Evolutionary conservation across 2,797 vertebrate genomes (phyloP), one percentile per base, ranked within the genome.

Genomic region (Sebastes variabilis): DNA sequence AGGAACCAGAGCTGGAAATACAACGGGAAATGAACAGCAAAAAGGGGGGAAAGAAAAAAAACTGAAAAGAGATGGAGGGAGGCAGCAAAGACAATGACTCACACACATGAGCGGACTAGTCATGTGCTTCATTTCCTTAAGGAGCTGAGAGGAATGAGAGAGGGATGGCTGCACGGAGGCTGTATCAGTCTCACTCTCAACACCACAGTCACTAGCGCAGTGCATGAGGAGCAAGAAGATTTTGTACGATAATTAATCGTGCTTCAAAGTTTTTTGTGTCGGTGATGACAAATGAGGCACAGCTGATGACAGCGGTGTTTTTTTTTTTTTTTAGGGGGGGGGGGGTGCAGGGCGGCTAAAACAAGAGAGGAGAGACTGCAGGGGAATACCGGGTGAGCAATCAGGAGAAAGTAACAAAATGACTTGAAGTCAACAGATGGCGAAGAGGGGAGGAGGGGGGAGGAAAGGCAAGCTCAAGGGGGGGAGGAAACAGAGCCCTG

Each of bases 111-210:
- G 92, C 79, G 59, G 87, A 54, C 49, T 22, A 94, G 94, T 95
- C 95, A 95, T 96, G 95, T 90, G 94, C 91, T 92, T 93, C 81
- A 94, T 95, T 94, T 94, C 94, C 93, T 95, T 90, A 90, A 94
- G 94, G 89, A 94, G 89, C 87, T 42, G 75, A 68, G 80, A 84
- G 88, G 83, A 72, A 79, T 46, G 80, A 81, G 83, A 54, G 74
- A 58, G 52, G 79, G 77, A 20, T 74, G 73, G 66, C 30, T 66
- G 75, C 34, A 42, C 4, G 12, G 64, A 84, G 61, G 80, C 52
- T 27, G 49, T 73, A 83, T 83, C 72, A 54, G 62, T 25, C 77
- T 77, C 74, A 32, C 83, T 75, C 71, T 75, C 81, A 54, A 32
- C 59, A 56, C 61, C 66, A 25, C 55, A 58, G 79, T 67, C 55